Evolutionary conservation across 2,113 vertebrate species (phyloP).

Genomic region (Cacatua alba): DNA sequence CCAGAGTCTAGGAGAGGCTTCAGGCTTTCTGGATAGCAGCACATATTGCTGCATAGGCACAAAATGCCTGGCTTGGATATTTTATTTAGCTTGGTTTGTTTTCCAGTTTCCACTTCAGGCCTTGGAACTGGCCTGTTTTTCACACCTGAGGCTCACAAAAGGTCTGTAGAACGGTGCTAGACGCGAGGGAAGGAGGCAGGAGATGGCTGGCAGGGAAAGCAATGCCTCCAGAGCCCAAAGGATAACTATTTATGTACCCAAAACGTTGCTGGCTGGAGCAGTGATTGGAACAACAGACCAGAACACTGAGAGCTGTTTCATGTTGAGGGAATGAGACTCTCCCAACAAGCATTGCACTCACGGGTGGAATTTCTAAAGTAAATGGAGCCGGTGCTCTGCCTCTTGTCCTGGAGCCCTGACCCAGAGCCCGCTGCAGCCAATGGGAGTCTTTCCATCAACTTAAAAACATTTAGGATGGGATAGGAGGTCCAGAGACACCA

Average conservation of each 20-base stretch:
- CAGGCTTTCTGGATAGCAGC: not conserved
- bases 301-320: not conserved
- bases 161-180: not conserved
- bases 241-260: not conserved
- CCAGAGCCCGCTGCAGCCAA: not conserved
- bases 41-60: not conserved
- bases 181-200: not conserved
- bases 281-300: not conserved
- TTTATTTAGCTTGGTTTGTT: slow-evolving; percentile 44
- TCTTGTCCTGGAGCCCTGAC: not conserved
- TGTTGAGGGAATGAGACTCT: not conserved
- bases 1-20: not conserved
- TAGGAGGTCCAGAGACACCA: not conserved
- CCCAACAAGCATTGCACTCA: not conserved
- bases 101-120: slow-evolving; percentile 19
- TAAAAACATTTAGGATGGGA: not conserved
- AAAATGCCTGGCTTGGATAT: not conserved
- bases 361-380: slow-evolving; percentile 6
- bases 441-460: not conserved
- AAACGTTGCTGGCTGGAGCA: not conserved
- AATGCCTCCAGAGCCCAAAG: not conserved
- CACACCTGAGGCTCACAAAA: slow-evolving; percentile 17
- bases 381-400: not conserved
- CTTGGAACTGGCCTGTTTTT: not conserved
- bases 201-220: not conserved